Percentiles rank a stretch among this genome's conserved stretches.
Evolutionary conservation across 2,888 invertebrate species (phyloP).

Genomic region (Eugnorisma glareosa): DNA sequence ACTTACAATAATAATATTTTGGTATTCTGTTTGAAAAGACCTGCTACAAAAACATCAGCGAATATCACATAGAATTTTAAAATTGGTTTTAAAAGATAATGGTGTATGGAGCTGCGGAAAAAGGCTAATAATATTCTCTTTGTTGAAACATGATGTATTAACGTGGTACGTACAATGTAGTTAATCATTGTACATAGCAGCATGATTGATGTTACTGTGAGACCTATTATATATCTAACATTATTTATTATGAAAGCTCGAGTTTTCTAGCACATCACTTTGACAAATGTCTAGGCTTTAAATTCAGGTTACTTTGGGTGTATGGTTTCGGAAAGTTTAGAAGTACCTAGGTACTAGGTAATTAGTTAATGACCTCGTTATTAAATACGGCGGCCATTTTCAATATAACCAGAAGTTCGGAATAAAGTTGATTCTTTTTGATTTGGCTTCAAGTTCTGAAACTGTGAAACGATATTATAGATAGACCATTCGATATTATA

Average conservation of each 20-base stretch:
- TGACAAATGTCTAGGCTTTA: conserved; percentile 4
- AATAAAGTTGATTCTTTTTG: not conserved
- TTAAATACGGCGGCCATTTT: not conserved
- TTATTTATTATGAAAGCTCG: conserved; percentile 26
- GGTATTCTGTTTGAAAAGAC: not conserved
- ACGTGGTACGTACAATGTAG: not conserved
- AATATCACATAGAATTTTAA: conserved; percentile 9
- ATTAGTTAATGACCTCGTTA: not conserved
- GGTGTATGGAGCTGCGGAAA: not conserved
- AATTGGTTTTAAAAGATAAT: conserved; percentile 2
- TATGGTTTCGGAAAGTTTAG: not conserved
- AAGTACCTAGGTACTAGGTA: not conserved
- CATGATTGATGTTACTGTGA: conserved; percentile 42
- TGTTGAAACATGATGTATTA: conserved; percentile 5
- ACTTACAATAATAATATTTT: not conserved
- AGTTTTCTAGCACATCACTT: not conserved
- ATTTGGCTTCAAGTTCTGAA: not conserved
- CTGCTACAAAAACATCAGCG: not conserved
- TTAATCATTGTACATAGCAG: conserved; percentile 1
- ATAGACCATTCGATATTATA: too few relatives aligned
- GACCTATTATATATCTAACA: not conserved
- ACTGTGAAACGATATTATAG: not conserved
- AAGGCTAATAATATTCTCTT: conserved; percentile 6
- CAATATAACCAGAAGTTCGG: not conserved
- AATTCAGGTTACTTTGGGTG: not conserved